Percentiles rank a stretch among this genome's conserved stretches.
These are phyloP conservation scores for Clavelina lepadiformis DNA, from an alignment of 23 tunicate species.

Conservation along the genomic window DNA sequence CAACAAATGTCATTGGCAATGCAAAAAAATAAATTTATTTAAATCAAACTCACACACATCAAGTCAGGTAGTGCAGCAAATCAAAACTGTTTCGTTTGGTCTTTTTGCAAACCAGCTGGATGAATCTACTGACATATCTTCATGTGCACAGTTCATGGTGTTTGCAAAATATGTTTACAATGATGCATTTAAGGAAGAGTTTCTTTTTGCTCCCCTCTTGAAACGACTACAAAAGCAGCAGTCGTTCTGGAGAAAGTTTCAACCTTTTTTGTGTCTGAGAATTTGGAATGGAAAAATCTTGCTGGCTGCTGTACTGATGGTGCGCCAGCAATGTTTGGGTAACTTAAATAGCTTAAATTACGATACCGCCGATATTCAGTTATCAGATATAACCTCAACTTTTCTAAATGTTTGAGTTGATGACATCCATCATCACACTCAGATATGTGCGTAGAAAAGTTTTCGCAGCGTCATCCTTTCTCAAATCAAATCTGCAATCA, in stretches of 20 bases:
- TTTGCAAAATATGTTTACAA: conserved; percentile 56
- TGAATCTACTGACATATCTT: conserved; percentile 54
- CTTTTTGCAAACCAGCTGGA: conserved; percentile 63
- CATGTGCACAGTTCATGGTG: conserved; percentile 66
- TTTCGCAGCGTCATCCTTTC: too few species aligned
- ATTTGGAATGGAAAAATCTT: conserved; percentile 55
- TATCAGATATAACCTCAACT: too few species aligned
- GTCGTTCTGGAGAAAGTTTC: conserved; percentile 28
- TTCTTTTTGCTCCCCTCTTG: conserved; percentile 47
- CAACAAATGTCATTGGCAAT: too few species aligned
- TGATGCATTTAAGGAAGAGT: conserved; percentile 49
- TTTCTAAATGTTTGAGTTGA: too few species aligned
- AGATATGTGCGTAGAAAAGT: too few species aligned
- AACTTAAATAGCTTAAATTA: too few species aligned
- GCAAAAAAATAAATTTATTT: too few species aligned
- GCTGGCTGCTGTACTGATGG: conserved; percentile 63
- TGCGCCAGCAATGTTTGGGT: conserved; percentile 70
- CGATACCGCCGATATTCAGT: too few species aligned
- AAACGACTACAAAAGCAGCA: conserved; percentile 39
- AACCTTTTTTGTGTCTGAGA: conserved; percentile 44
- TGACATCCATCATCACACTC: too few species aligned
- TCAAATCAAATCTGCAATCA: too few species aligned
- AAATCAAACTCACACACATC: too few species aligned
- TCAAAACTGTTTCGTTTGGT: conserved; percentile 37
- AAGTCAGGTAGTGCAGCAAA: conserved; percentile 40